A percentile compares a stretch with the other conserved stretches of the same genome.
Conservation (phyloP, 35 echinoderm and acorn worm species). For the Stichopus chloronotus region DNA sequence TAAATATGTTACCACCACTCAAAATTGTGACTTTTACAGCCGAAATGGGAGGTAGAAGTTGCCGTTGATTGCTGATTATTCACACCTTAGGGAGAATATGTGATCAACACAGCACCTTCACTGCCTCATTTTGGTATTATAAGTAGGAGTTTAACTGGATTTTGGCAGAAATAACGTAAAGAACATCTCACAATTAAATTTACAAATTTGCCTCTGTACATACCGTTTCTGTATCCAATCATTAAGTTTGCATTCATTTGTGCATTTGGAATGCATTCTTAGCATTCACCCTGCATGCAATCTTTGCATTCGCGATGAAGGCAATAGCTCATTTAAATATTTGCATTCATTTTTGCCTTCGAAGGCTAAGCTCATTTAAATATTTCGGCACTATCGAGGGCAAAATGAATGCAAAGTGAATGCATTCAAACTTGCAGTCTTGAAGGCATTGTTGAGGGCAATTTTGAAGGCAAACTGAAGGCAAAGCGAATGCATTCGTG, state of each 20-base stretch:
- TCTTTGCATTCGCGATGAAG: not conserved
- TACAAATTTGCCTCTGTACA: too few relatives aligned
- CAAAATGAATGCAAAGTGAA: constrained; percentile 17
- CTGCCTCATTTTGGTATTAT: too few relatives aligned
- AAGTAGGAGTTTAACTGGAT: too few relatives aligned
- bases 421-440: constrained; percentile 4
- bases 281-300: not conserved
- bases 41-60: too few relatives aligned
- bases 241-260: not conserved
- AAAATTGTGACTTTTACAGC: too few relatives aligned
- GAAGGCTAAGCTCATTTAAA: constrained; percentile 14
- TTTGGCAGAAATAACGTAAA: too few relatives aligned
- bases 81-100: too few relatives aligned
- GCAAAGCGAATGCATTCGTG: constrained; percentile 20
- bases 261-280: not conserved
- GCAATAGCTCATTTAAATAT: not conserved
- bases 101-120: too few relatives aligned
- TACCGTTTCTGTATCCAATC: too few relatives aligned
- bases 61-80: too few relatives aligned
- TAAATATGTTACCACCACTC: not conserved
- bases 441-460: not conserved
- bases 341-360: not conserved
- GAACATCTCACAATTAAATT: too few relatives aligned
- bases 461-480: constrained; percentile 11
- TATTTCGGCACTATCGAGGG: not conserved